Conservation (phyloP, 2,113 vertebrate genomes). For the Daboia siamensis region DNA sequence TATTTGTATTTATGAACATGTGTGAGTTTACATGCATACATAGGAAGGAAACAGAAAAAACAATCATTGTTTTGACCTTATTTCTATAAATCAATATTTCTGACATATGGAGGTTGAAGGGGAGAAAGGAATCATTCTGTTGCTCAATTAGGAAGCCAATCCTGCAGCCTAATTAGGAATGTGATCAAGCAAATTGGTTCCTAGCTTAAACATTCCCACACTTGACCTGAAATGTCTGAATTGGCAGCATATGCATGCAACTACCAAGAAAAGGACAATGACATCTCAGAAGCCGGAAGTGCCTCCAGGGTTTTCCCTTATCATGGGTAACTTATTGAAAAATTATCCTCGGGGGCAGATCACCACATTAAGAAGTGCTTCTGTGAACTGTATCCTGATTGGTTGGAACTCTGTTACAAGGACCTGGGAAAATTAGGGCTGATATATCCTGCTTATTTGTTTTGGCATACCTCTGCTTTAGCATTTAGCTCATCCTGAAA, state of each 20-base stretch:
- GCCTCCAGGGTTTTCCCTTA: not conserved
- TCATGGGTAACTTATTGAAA: conserved; percentile 17
- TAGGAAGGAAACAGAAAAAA: not conserved
- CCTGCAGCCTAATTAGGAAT: conserved; percentile 11
- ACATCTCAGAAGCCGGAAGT: not conserved
- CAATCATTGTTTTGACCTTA: conserved; percentile 8
- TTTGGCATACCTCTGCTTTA: not conserved
- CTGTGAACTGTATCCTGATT: not conserved
- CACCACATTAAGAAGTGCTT: not conserved
- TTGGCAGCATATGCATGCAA: conserved; percentile 2
- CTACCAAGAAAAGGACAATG: conserved; percentile 10
- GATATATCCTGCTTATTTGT: not conserved
- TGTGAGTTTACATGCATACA: not conserved
- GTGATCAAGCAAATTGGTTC: conserved; percentile 27
- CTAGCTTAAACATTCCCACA: conserved; percentile 33
- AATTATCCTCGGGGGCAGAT: not conserved
- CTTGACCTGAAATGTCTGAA: conserved; percentile 15
- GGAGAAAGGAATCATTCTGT: not conserved
- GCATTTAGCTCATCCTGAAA: not conserved
- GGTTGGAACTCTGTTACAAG: not conserved
- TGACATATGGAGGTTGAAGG: not conserved
- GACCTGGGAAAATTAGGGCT: not conserved
- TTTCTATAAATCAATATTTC: not conserved
- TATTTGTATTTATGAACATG: not conserved
- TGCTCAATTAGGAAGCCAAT: conserved; percentile 22